These are phyloP conservation scores for Agriopis leucophaearia DNA, from an alignment of 2,888 invertebrate species.

Conservation along the genomic window DNA sequence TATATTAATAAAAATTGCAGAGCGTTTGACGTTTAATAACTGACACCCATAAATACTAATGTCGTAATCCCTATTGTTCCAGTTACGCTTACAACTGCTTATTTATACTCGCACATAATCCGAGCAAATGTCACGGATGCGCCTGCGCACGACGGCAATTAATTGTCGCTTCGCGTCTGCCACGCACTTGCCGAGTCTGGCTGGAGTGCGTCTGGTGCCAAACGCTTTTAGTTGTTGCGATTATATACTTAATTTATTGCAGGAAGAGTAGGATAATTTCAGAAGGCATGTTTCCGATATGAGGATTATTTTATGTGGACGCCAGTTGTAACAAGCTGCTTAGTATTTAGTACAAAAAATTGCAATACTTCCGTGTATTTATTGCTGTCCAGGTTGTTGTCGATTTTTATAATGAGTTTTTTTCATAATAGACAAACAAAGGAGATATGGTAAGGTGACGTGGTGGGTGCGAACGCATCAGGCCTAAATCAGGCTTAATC, in stretches of 20 bases:
- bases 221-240: slow-evolving; percentile 19
- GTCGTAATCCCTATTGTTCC: slow-evolving; percentile 47
- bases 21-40: background rate
- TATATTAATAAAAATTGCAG: background rate
- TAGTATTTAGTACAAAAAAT: too few species aligned
- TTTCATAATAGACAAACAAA: too few species aligned
- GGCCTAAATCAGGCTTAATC: too few species aligned
- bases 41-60: slow-evolving; percentile 37
- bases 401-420: too few species aligned
- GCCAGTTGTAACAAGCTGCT: background rate
- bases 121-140: slow-evolving; percentile 58
- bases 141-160: slow-evolving; percentile 51
- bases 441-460: too few species aligned
- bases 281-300: background rate
- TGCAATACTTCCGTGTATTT: too few species aligned
- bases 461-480: too few species aligned
- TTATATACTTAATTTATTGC: background rate
- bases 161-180: slow-evolving; percentile 59
- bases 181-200: slow-evolving; percentile 48
- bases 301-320: background rate
- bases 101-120: slow-evolving; percentile 47
- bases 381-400: too few species aligned
- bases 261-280: background rate
- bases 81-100: slow-evolving; percentile 27
- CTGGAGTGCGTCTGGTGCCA: slow-evolving; percentile 44